These are phyloP conservation scores for Formica selysi DNA, from an alignment of 1,140 invertebrate species.

Conservation along the genomic window DNA sequence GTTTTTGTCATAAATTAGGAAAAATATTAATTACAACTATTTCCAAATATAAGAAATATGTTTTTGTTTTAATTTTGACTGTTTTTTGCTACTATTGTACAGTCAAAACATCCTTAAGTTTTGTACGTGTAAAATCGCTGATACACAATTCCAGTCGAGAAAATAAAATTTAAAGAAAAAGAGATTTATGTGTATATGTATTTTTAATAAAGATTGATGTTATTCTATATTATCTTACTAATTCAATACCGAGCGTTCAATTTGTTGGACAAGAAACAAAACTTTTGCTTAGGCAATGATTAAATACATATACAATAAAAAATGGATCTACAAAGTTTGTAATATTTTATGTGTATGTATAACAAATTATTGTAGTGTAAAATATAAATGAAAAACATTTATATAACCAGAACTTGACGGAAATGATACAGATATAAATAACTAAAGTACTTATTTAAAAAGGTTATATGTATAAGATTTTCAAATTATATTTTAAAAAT, in stretches of 20 bases:
- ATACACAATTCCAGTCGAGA: neutral
- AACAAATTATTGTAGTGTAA: neutral
- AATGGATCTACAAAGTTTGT: neutral
- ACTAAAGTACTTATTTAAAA: no score
- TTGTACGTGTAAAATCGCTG: neutral
- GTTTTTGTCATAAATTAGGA: no score
- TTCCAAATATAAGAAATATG: no score
- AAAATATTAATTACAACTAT: no score
- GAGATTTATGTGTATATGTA: neutral
- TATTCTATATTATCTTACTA: neutral
- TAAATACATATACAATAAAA: neutral
- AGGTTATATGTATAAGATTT: neutral
- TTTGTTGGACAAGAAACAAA: slow-evolving; percentile 4
- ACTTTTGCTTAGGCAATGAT: neutral
- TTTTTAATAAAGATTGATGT: neutral
- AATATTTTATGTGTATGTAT: neutral
- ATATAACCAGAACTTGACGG: no score
- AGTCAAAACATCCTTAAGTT: neutral
- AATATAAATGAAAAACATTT: neutral
- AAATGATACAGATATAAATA: no score
- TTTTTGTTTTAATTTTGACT: no score
- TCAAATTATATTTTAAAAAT: neutral
- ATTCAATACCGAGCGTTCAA: neutral
- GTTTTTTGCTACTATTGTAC: no score
- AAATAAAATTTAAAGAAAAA: slow-evolving; percentile 6